Evolutionary conservation across 2,888 invertebrate genomes (phyloP).

Genomic region (Drosophila silvestris): DNA sequence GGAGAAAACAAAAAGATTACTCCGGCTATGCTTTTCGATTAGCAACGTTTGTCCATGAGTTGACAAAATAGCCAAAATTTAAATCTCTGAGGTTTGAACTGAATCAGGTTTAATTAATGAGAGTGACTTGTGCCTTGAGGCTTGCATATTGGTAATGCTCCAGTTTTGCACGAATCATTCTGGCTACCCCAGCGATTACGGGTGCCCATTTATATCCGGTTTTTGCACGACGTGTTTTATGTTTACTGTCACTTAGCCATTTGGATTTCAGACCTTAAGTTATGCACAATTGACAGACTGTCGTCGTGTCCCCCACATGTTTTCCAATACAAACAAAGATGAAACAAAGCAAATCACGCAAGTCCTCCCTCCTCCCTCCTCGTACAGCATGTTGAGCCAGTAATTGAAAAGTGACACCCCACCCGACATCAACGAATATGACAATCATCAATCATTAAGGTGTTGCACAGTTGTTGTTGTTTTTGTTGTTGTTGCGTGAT

Average conservation of each 20-base stretch:
- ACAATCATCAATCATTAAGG: constrained; percentile 81
- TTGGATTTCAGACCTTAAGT: constrained; percentile 28
- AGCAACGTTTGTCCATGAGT: constrained; percentile 43
- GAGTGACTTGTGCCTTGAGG: constrained; percentile 49
- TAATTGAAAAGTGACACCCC: constrained; percentile 66
- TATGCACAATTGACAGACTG: constrained; percentile 62
- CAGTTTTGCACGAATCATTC: constrained; percentile 49
- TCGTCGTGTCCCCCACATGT: constrained; percentile 19
- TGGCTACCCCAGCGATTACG: constrained; percentile 13
- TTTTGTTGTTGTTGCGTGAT: not conserved
- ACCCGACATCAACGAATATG: constrained; percentile 46
- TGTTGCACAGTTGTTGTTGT: not conserved
- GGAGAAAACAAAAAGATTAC: not conserved
- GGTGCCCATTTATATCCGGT: constrained; percentile 4
- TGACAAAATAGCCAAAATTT: constrained; percentile 46
- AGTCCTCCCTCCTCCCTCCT: constrained; percentile 10
- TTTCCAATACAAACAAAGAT: constrained; percentile 48
- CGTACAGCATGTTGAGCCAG: constrained; percentile 46
- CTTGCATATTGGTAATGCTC: constrained; percentile 40
- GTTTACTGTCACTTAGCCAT: constrained; percentile 60
- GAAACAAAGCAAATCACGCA: constrained; percentile 70
- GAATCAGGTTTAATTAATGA: constrained; percentile 56
- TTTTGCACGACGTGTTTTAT: constrained; percentile 17
- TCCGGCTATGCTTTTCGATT: constrained; percentile 9
- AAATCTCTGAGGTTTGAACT: constrained; percentile 42